Base-by-base conservation (phyloP, 2,888 invertebrate species). In the Andricus curvator region DNA sequence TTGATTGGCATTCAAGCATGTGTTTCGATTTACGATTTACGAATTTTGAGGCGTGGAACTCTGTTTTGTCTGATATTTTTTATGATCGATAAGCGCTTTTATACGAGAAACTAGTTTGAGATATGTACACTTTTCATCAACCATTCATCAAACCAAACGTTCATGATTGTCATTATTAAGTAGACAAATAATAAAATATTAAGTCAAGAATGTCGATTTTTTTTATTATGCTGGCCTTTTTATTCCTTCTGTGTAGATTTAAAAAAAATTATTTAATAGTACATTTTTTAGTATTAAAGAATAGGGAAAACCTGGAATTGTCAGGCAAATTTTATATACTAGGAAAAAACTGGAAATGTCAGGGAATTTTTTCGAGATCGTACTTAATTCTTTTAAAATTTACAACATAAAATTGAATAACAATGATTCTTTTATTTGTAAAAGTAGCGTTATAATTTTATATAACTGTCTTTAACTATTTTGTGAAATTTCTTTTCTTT, bases 81-180 rank as follows among this genome's bases (percentile, higher is more conserved):
- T 74, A 74, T 56, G 74, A 74, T 56, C 74, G 56, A 74, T 74
- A 74, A 56, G 74, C 56, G 74, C 74, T 74, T 74, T 74, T 74
- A 74, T 74, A 74, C 56, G 70, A 51, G n/a, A 56, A 70, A 51
- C 51, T 70, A 70, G 70, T 70, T 70, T 25, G 62, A 70, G 51
- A 70, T 70, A 51, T 56, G 29, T 56, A 74, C 33, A 74, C 56
- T 56, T 56, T 29, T 74, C 74, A 74, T 74, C 62, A 29, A 15
- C n/a, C 25, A 56, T 74, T 74, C 74, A 74, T 56, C 33, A 51
- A 74, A 74, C 37, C 56, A 74, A 74, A 74, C 33, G 13, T 56
- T 74, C 74, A 74, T 33, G 33, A 74, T 74, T 74, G 51, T 74
- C 74, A 74, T 74, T 64, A 64, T 64, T 74, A 74, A 74, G 74